Evolutionary conservation across 2,797 vertebrate species (phyloP).

Genomic region (Sus cebifrons): DNA sequence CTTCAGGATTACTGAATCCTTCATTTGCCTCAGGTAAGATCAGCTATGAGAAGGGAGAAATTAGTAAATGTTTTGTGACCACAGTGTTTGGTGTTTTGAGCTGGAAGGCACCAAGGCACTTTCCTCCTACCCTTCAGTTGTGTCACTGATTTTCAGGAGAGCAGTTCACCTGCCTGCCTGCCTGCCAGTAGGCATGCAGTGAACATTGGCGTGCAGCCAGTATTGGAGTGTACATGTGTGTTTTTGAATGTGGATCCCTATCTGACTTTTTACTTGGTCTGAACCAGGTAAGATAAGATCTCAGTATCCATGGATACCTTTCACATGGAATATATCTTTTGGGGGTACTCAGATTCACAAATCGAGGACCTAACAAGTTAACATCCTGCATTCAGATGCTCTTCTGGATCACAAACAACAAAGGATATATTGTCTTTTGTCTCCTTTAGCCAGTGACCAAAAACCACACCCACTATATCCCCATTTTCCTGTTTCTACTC

Average conservation of each 20-base stretch:
- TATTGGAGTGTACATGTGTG: not conserved
- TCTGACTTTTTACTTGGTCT: not conserved
- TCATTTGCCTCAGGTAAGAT: conserved; percentile 61
- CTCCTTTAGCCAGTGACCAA: conserved; percentile 13
- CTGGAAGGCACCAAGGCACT: not conserved
- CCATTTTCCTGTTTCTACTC: conserved; percentile 49
- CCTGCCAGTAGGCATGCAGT: not conserved
- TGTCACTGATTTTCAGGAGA: conserved; percentile 60
- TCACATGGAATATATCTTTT: not conserved
- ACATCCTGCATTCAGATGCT: conserved; percentile 67
- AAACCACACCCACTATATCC: not conserved
- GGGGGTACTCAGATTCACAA: not conserved
- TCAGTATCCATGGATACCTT: conserved; percentile 44
- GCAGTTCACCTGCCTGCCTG: not conserved
- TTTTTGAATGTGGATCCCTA: not conserved
- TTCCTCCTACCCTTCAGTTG: conserved; percentile 48
- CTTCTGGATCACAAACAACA: conserved; percentile 43
- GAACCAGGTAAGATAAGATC: conserved; percentile 43
- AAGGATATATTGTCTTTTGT: conserved; percentile 3
- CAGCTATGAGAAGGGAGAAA: not conserved
- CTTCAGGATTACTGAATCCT: not conserved
- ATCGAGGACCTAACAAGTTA: not conserved
- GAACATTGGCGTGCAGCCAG: not conserved
- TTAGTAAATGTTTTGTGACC: not conserved
- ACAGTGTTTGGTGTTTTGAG: not conserved